Evolutionary conservation across 2,888 invertebrate species (phyloP).

Genomic region (Poecilobothrus nobilitatus): DNA sequence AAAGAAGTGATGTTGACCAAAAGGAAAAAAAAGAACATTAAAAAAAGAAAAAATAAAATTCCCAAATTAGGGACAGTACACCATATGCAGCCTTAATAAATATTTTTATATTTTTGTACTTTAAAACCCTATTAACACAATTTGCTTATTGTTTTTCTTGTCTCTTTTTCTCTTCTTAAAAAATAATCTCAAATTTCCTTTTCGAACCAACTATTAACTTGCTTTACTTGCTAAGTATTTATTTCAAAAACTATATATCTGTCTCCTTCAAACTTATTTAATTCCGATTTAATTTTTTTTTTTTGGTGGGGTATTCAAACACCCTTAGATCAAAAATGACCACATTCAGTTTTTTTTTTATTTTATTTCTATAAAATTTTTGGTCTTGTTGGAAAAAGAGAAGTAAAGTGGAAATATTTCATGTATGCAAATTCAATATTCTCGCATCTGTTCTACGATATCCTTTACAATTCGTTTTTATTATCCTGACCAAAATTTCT

Average conservation of each 20-base stretch:
- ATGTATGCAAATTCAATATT: slow-evolving; percentile 1
- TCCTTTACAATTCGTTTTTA: background rate
- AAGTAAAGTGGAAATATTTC: background rate
- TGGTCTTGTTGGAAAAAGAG: background rate
- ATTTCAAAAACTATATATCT: no score
- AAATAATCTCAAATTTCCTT: no score
- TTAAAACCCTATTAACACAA: slow-evolving; percentile 2
- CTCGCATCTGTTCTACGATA: background rate
- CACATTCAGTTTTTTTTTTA: background rate
- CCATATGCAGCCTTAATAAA: slow-evolving; percentile 1
- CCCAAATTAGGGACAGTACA: background rate
- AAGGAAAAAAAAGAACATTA: no score
- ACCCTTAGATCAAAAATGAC: background rate
- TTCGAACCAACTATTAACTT: no score
- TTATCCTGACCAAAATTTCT: background rate
- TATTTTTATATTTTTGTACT: background rate
- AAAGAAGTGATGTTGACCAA: no score
- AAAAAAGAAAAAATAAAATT: background rate
- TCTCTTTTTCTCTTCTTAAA: background rate
- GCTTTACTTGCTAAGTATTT: no score
- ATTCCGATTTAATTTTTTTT: no score
- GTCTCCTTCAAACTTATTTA: no score
- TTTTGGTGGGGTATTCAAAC: background rate
- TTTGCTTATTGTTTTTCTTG: background rate
- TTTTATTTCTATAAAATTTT: background rate